A percentile compares a stretch with the other conserved stretches of the same genome.
Evolutionary conservation across 1,140 invertebrate species (phyloP).

Genomic region (Hycleus phaleratus): DNA sequence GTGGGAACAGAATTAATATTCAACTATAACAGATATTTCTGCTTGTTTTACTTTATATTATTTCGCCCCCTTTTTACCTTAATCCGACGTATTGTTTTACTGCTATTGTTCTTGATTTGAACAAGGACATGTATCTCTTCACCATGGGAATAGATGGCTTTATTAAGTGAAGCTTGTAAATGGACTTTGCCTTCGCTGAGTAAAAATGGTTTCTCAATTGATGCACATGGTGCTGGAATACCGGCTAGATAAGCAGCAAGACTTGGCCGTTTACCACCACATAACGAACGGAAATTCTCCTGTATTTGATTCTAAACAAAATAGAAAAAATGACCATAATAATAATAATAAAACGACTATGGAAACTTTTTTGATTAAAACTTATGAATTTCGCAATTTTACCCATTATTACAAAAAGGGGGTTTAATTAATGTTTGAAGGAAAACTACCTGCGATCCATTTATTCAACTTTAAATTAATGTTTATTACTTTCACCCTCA

Average conservation of each 20-base stretch:
- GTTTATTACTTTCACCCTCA: too few species aligned
- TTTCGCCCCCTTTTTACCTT: conserved; percentile 50
- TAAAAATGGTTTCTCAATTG: conserved; percentile 53
- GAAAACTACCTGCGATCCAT: too few species aligned
- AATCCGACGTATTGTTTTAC: conserved; percentile 89
- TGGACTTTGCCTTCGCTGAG: conserved; percentile 59
- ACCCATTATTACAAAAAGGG: too few species aligned
- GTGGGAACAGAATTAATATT: too few species aligned
- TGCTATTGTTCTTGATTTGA: conserved; percentile 86
- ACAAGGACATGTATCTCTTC: conserved; percentile 85
- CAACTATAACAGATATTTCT: too few species aligned
- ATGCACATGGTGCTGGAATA: conserved; percentile 38
- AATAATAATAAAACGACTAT: too few species aligned
- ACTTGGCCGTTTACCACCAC: conserved; percentile 33
- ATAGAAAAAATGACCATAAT: background rate
- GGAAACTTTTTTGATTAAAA: too few species aligned
- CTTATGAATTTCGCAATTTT: too few species aligned
- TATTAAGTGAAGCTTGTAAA: conserved; percentile 86
- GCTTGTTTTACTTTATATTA: too few species aligned
- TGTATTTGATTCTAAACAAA: conserved; percentile 14
- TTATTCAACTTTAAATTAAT: too few species aligned
- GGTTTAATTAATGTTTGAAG: too few species aligned
- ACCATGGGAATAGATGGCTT: conserved; percentile 87
- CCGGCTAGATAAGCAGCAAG: conserved; percentile 32
- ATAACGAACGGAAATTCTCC: conserved; percentile 24